Evolutionary conservation across 2,797 vertebrate genomes (phyloP).

Genomic region (Muscicapa striata): DNA sequence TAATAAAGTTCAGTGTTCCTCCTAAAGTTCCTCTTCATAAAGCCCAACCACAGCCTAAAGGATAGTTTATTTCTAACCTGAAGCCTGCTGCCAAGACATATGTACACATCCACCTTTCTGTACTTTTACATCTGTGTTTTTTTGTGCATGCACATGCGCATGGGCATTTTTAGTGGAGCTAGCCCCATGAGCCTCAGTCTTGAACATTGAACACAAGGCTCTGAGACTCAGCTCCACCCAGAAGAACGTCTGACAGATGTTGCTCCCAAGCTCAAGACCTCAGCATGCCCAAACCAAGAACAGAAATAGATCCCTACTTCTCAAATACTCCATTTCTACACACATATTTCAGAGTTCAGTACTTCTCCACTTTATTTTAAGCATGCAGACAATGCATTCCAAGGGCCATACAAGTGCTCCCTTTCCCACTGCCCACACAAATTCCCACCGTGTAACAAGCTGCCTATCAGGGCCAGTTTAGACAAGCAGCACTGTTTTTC

Average conservation of each 20-base stretch:
- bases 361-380: background rate
- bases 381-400: background rate
- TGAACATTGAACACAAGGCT: background rate
- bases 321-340: background rate
- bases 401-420: background rate
- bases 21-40: background rate
- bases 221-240: background rate
- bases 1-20: background rate
- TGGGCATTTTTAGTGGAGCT: background rate
- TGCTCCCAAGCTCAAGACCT: background rate
- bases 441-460: slow-evolving; percentile 3
- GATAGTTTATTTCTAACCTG: background rate
- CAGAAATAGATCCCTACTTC: background rate
- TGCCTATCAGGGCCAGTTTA: background rate
- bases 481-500: background rate
- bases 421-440: slow-evolving; percentile 49
- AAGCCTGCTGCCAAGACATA: background rate
- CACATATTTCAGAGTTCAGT: background rate
- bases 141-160: accelerated
- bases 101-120: accelerated
- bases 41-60: background rate
- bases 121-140: accelerated
- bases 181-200: background rate
- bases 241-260: background rate
- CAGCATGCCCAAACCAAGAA: background rate